phyloP scores from a whole-genome alignment of 2,797 vertebrate species.

The Myiotriccus ornatus region DNA sequence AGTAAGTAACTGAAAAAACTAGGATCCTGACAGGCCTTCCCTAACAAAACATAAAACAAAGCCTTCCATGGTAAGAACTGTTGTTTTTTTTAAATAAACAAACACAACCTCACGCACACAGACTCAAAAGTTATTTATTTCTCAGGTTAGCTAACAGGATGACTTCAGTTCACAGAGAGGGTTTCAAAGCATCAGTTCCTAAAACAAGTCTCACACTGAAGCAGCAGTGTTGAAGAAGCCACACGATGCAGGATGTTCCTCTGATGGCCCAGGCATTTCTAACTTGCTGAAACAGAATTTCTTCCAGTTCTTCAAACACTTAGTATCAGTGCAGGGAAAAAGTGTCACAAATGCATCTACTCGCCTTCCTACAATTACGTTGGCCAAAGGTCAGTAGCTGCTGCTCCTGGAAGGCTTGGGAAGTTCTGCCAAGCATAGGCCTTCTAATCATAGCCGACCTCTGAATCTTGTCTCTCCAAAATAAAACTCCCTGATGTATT shows the following conservation, averaged over 20 bases:
- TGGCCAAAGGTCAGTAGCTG: not conserved
- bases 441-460: not conserved
- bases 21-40: not conserved
- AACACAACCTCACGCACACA: not conserved
- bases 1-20: not conserved
- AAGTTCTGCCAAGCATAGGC: not conserved
- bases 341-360: not conserved
- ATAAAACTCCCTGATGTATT: not conserved
- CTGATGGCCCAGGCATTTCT: not conserved
- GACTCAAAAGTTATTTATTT: not conserved
- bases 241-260: not conserved
- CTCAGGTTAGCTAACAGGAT: not conserved
- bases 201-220: not conserved
- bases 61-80: not conserved
- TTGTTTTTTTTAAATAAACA: not conserved
- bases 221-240: not conserved
- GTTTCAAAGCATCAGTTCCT: conserved; percentile 4
- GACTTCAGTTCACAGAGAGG: not conserved
- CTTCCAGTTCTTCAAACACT: not conserved
- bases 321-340: not conserved
- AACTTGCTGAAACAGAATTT: not conserved
- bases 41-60: not conserved
- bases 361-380: fast-evolving
- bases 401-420: not conserved
- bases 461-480: not conserved